Evolutionary conservation across 2,797 vertebrate genomes (phyloP).

Genomic region (Mionectes olivaceus): DNA sequence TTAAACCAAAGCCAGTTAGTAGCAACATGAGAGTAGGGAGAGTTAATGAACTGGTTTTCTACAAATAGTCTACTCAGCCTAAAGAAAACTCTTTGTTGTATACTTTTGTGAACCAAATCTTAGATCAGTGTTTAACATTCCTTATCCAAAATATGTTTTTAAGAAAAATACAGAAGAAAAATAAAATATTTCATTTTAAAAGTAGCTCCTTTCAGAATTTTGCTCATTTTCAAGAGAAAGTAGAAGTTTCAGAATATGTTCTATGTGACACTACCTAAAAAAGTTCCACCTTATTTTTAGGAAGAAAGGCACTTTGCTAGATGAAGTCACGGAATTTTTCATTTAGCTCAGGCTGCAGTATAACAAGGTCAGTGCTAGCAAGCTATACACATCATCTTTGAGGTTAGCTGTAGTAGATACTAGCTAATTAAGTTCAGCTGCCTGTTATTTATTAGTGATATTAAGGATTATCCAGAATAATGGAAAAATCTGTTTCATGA

Average conservation of each 20-base stretch:
- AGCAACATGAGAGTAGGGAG: not conserved
- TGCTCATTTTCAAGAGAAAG: not conserved
- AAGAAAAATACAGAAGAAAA: not conserved
- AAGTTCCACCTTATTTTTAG: not conserved
- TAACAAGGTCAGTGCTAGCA: not conserved
- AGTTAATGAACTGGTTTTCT: not conserved
- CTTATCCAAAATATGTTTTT: not conserved
- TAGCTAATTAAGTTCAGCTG: not conserved
- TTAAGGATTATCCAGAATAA: not conserved
- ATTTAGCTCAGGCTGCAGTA: not conserved
- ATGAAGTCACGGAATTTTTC: not conserved
- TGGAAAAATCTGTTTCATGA: not conserved
- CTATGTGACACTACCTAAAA: not conserved
- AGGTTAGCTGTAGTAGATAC: not conserved
- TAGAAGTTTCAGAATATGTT: not conserved
- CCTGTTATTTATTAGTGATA: not conserved
- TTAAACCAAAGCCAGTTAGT: not conserved
- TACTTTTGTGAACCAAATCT: not conserved
- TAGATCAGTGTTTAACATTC: not conserved
- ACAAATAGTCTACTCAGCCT: not conserved
- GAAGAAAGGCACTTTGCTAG: not conserved
- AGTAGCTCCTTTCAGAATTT: not conserved
- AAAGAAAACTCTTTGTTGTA: not conserved
- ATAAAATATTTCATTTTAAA: not conserved
- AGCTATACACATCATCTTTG: not conserved